A percentile compares a stretch with the other conserved stretches of the same genome.
These are phyloP conservation scores for Glyphotaelius pellucidus DNA, from an alignment of 2,888 invertebrate species.

Conservation along the genomic window DNA sequence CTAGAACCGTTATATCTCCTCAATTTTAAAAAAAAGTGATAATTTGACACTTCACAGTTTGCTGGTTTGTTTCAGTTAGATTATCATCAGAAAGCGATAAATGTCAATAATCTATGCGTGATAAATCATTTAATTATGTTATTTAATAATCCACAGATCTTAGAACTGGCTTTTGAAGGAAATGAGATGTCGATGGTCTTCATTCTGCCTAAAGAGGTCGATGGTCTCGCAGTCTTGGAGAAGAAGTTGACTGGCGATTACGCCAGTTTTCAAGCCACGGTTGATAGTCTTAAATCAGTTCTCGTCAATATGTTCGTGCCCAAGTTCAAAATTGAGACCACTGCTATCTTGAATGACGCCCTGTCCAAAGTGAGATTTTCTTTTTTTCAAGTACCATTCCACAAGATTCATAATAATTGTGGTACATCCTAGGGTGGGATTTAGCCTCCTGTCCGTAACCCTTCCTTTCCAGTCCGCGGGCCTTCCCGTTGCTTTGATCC, in stretches of 20 bases:
- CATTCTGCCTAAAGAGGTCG: constrained; percentile 82
- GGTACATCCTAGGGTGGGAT: no score
- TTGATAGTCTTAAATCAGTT: constrained; percentile 72
- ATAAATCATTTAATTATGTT: not conserved
- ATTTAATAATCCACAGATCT: constrained; percentile 74
- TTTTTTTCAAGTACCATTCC: not conserved
- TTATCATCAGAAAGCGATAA: not conserved
- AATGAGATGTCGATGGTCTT: constrained; percentile 85
- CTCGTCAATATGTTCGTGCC: constrained; percentile 85
- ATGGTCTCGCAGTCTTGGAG: constrained; percentile 81
- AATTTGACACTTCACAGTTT: no score
- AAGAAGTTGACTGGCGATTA: constrained; percentile 76
- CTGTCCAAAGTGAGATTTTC: constrained; percentile 79
- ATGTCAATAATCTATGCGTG: not conserved
- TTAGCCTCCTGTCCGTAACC: no score
- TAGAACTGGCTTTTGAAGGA: constrained; percentile 85
- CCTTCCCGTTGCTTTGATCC: no score
- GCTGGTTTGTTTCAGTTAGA: not conserved
- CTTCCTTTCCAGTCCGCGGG: no score
- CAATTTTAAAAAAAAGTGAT: no score
- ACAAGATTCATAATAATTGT: no score
- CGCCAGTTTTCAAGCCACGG: constrained; percentile 55
- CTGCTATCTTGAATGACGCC: constrained; percentile 80
- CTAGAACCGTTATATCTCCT: no score
- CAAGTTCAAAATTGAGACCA: constrained; percentile 88